Evolutionary conservation across 1,140 invertebrate species (phyloP).

Genomic region (Leptonema lineaticorne): DNA sequence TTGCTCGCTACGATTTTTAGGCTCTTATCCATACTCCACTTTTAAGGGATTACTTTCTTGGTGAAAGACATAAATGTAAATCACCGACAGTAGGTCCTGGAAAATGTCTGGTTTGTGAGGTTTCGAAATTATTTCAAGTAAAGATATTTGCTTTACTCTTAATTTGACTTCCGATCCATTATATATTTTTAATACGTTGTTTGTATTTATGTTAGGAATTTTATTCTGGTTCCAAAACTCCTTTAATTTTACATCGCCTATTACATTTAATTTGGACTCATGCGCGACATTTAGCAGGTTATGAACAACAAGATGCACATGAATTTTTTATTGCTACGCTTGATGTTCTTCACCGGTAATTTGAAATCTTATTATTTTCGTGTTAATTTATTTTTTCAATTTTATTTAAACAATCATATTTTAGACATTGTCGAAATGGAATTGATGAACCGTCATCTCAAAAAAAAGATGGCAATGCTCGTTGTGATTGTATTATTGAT

Average conservation of each 20-base stretch:
- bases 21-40: conserved; percentile 93
- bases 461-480: conserved; percentile 55
- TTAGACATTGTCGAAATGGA: conserved; percentile 56
- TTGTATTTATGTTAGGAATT: conserved; percentile 66
- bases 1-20: conserved; percentile 45
- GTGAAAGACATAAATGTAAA: conserved; percentile 86
- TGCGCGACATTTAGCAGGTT: conserved; percentile 90
- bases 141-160: background rate
- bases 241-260: conserved; percentile 84
- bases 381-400: too few relatives aligned
- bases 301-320: conserved; percentile 98
- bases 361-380: too few relatives aligned
- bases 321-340: conserved; percentile 97
- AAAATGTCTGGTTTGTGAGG: conserved; percentile 91
- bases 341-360: conserved; percentile 89
- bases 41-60: conserved; percentile 92
- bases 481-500: conserved; percentile 96
- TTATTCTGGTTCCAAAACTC: conserved; percentile 86
- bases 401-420: too few relatives aligned
- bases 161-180: background rate
- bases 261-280: conserved; percentile 96
- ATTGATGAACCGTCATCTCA: conserved; percentile 49
- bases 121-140: conserved; percentile 78
- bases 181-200: background rate
- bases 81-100: conserved; percentile 55